A percentile compares a stretch with the other conserved stretches of the same genome.
These are phyloP conservation scores for Agrochola circellaris DNA, from an alignment of 2,888 invertebrate genomes.

Conservation along the genomic window DNA sequence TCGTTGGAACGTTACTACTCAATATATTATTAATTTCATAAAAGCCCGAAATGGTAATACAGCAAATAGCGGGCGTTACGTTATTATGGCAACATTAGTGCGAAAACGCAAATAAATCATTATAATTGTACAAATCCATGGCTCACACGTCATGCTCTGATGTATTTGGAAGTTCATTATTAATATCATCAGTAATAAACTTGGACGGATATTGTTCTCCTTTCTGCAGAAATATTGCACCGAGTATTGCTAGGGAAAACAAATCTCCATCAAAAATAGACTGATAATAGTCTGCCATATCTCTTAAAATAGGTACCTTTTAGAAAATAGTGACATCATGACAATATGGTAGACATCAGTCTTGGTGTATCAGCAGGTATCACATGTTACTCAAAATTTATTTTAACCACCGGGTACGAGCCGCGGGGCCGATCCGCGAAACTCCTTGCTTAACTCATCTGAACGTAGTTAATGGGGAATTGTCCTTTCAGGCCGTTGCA, in stretches of 20 bases:
- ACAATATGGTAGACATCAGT: conserved; percentile 73
- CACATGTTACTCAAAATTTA: conserved; percentile 63
- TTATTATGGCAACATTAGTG: conserved; percentile 85
- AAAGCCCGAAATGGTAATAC: conserved; percentile 64
- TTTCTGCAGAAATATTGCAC: conserved; percentile 62
- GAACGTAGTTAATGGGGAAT: conserved; percentile 95
- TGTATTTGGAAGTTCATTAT: conserved; percentile 50
- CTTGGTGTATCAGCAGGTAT: conserved; percentile 67
- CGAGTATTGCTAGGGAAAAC: conserved; percentile 59
- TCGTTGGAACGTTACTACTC: conserved; percentile 73
- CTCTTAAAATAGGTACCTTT: conserved; percentile 47
- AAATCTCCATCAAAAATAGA: conserved; percentile 51
- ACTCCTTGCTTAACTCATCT: conserved; percentile 82
- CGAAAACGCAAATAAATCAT: conserved; percentile 77
- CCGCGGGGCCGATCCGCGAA: conserved; percentile 34
- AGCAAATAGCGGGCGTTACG: conserved; percentile 71
- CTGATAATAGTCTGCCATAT: conserved; percentile 55
- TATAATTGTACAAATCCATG: conserved; percentile 81
- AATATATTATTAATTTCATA: conserved; percentile 67
- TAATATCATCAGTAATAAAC: conserved; percentile 39
- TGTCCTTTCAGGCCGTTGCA: conserved; percentile 93
- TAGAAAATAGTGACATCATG: conserved; percentile 61
- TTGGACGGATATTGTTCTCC: conserved; percentile 51
- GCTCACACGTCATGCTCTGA: conserved; percentile 68
- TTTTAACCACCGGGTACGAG: conserved; percentile 34